Base-by-base conservation (phyloP, 2,888 invertebrate genomes). In the Ichneumon xanthorius region DNA sequence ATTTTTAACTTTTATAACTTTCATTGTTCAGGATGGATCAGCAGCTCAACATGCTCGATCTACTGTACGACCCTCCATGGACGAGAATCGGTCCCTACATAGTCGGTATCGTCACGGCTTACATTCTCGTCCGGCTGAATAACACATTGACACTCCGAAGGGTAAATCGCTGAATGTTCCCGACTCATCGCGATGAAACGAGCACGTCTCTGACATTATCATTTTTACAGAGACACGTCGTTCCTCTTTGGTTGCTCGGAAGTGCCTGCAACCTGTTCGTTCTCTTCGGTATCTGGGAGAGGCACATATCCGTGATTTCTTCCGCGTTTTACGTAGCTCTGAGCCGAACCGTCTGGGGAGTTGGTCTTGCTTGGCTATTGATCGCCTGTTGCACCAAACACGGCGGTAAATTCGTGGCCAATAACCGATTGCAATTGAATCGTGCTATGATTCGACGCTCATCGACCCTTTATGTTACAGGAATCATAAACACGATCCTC, bases 321-420 rank as follows among this genome's bases (percentile, higher is more conserved):
- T 94, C 95, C 6, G 94, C 95, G 0, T 85, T 95, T 11, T 94
- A 96, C 80, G 94, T 95, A 58, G 95, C 95, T 0, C 81, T 95
- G 6, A 94, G 95, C 3, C 94, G 95, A 63, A 93, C 95, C 0
- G 91, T 94, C 22, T 96, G 96, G 95, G 95, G 95, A 2, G 81
- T 95, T 30, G 95, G 95, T 4, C 90, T 96, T 5, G 95, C 95
- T 55, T 96, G 96, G 96, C 90, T 95, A 87, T 92, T 95, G 40
- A 92, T 95, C 16, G 95, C 95, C 63, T 96, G 96, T 88, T 94
- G 94, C 40, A 95, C 95, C 1, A 95, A 95, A 4, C 94, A 96
- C 76, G 95, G 94, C 85, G 94, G 95, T 95, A 91, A 92, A 87
- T 9, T 11, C 22, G 0, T 22, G 11, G 11, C 14, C 4, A 9